Evolutionary conservation across 2,797 vertebrate genomes (phyloP).

Genomic region (Sebastes reedi): DNA sequence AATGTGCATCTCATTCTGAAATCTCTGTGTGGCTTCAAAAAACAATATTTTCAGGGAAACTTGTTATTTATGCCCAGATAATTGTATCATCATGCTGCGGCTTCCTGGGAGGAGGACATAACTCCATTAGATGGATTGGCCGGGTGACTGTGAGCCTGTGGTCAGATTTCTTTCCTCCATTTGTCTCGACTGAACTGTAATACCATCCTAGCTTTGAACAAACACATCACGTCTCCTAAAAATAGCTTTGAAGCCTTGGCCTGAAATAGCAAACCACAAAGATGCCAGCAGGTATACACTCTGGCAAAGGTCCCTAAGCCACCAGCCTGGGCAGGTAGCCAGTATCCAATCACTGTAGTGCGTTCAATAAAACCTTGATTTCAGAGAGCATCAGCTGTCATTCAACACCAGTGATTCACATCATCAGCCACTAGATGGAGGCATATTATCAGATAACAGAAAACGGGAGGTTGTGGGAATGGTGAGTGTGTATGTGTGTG

Average conservation of each 20-base stretch:
- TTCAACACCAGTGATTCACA: background rate
- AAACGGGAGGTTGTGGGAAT: background rate
- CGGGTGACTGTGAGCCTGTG: background rate
- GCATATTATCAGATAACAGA: background rate
- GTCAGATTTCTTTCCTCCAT: background rate
- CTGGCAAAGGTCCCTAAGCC: conserved; percentile 18
- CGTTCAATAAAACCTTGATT: background rate
- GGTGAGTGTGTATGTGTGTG: background rate
- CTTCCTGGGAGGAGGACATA: conserved; percentile 16
- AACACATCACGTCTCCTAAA: conserved; percentile 9
- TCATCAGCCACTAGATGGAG: conserved; percentile 42
- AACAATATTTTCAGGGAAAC: background rate
- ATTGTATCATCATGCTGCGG: background rate
- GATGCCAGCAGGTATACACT: conserved; percentile 19
- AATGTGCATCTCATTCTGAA: background rate
- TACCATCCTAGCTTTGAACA: background rate
- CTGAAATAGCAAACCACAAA: conserved; percentile 29
- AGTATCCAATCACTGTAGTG: conserved; percentile 8
- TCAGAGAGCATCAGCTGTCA: background rate
- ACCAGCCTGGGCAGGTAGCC: conserved; percentile 36
- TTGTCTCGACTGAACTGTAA: background rate
- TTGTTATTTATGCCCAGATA: background rate
- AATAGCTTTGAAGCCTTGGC: conserved; percentile 30
- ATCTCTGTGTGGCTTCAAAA: background rate
- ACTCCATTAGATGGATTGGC: background rate